Evolutionary conservation across 2,888 invertebrate species (phyloP).

Genomic region (Hirtodrosophila confusa): DNA sequence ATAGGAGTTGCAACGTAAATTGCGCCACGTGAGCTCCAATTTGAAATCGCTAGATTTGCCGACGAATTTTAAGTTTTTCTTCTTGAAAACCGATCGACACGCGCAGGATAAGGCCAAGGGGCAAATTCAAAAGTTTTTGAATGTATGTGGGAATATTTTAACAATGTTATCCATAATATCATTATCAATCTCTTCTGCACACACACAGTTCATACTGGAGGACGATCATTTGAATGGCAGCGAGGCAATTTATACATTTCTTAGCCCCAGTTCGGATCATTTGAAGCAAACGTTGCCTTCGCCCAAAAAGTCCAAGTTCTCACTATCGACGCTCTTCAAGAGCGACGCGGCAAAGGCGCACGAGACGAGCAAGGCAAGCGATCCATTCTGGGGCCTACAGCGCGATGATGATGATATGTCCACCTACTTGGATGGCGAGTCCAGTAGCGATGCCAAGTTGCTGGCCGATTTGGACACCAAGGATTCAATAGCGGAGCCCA

Average conservation of each 20-base stretch:
- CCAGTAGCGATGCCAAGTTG: slow-evolving; percentile 80
- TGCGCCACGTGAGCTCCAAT: slow-evolving; percentile 92
- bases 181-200: neutral
- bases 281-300: slow-evolving; percentile 91
- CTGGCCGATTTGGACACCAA: slow-evolving; percentile 87
- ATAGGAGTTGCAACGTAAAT: slow-evolving; percentile 92
- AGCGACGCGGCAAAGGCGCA: slow-evolving; percentile 86
- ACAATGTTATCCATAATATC: neutral
- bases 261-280: slow-evolving; percentile 96
- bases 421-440: slow-evolving; percentile 89
- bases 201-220: slow-evolving; percentile 90
- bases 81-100: slow-evolving; percentile 92
- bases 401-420: slow-evolving; percentile 93
- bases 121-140: slow-evolving; percentile 93
- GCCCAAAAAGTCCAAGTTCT: slow-evolving; percentile 94
- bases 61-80: slow-evolving; percentile 91
- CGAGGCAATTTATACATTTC: slow-evolving; percentile 94
- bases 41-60: slow-evolving; percentile 93
- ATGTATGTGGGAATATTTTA: slow-evolving; percentile 86
- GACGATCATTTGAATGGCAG: slow-evolving; percentile 94
- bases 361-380: slow-evolving; percentile 85
- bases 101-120: slow-evolving; percentile 92
- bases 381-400: slow-evolving; percentile 85
- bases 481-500: slow-evolving; percentile 95
- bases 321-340: slow-evolving; percentile 93